Conservation (phyloP, 2,888 invertebrate genomes). For the Cephus sareptanus region DNA sequence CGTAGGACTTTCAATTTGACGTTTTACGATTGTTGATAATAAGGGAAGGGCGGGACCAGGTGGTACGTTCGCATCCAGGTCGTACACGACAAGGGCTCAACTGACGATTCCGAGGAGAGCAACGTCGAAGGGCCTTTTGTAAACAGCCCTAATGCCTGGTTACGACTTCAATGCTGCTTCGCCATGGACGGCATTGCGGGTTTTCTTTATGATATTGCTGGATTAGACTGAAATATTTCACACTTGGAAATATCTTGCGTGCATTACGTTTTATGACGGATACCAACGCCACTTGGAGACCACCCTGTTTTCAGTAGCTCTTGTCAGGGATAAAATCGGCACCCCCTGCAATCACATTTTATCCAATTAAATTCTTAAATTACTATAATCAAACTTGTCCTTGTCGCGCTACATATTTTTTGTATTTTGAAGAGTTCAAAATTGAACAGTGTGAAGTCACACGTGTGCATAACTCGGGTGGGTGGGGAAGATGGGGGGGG, state of each 20-base stretch:
- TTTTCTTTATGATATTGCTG: constrained; percentile 66
- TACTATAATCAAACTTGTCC: background rate
- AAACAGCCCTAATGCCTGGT: constrained; percentile 65
- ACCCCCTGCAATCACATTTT: background rate
- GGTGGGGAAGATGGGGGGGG: too few species aligned
- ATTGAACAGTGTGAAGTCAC: background rate
- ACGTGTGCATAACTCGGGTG: background rate
- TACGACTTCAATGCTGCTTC: constrained; percentile 54
- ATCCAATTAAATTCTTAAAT: background rate
- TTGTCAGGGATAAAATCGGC: background rate
- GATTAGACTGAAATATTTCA: constrained; percentile 66
- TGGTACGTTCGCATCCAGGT: constrained; percentile 48
- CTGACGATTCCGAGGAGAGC: constrained; percentile 40
- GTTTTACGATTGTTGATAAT: constrained; percentile 67
- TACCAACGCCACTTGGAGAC: background rate
- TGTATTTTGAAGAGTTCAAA: background rate
- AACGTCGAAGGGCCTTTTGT: constrained; percentile 59
- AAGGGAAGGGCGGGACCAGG: constrained; percentile 61
- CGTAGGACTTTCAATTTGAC: constrained; percentile 62
- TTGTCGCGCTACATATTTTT: background rate
- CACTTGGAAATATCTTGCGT: constrained; percentile 62
- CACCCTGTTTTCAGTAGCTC: background rate
- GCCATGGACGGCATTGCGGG: constrained; percentile 40
- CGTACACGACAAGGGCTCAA: constrained; percentile 30
- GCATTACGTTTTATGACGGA: constrained; percentile 61